These are phyloP conservation scores for Hipparchia sbordonii DNA, from an alignment of 2,888 invertebrate species.

Conservation along the genomic window DNA sequence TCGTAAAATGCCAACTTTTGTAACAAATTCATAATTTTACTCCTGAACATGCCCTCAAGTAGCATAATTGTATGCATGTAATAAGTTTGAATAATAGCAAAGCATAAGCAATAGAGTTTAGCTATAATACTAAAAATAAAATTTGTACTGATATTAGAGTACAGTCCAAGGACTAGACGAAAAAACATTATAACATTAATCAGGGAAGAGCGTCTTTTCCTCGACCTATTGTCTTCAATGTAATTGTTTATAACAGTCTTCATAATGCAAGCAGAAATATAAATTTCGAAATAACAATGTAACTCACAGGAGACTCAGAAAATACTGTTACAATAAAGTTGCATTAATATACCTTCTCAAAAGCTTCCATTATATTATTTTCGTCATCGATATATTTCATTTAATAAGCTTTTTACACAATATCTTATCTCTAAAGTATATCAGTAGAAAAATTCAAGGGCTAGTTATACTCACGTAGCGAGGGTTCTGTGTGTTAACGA, in stretches of 20 bases:
- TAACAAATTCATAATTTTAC: background rate
- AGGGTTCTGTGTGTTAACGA: no score
- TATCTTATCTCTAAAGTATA: no score
- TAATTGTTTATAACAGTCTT: background rate
- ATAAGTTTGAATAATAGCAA: background rate
- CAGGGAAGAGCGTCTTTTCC: background rate
- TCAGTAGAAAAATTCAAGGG: no score
- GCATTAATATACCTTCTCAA: no score
- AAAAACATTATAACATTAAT: slow-evolving; percentile 10
- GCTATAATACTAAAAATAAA: slow-evolving; percentile 1
- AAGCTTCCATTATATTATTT: no score
- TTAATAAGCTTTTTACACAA: no score
- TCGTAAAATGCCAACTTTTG: slow-evolving; percentile 1
- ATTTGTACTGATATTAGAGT: slow-evolving; percentile 11
- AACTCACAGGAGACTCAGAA: no score
- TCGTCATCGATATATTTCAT: no score
- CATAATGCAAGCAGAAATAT: no score
- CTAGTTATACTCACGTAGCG: no score
- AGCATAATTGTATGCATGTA: background rate
- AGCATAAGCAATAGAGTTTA: slow-evolving; percentile 16
- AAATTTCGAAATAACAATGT: no score
- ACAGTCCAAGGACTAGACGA: slow-evolving; percentile 19
- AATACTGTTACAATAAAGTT: no score
- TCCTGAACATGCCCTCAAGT: background rate
- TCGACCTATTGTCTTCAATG: background rate